Evolutionary conservation across 2,888 invertebrate genomes (phyloP).

Genomic region (Papilio gigon): DNA sequence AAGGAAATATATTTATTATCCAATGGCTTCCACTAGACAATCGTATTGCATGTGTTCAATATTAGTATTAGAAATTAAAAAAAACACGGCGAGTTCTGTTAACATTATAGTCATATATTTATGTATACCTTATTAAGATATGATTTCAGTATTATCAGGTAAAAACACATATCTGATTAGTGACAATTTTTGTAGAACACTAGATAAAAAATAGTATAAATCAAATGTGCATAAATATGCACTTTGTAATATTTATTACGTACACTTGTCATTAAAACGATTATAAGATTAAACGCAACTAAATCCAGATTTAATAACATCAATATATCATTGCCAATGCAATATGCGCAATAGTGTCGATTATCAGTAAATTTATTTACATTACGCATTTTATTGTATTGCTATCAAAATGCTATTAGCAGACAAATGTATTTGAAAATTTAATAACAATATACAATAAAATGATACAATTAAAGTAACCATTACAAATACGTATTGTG

Average conservation of each 20-base stretch:
- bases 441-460: not conserved
- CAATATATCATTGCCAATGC: conserved; percentile 19
- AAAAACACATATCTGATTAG: not conserved
- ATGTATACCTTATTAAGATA: no score
- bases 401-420: conserved; percentile 13
- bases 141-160: no score
- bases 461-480: no score
- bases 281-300: conserved; percentile 16
- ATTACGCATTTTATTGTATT: conserved; percentile 6
- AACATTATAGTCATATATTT: no score
- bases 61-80: not conserved
- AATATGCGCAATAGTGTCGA: conserved; percentile 16
- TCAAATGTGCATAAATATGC: not conserved
- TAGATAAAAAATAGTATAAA: not conserved
- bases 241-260: not conserved
- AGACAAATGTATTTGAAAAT: not conserved
- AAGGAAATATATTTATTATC: conserved; percentile 11
- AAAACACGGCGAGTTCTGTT: no score
- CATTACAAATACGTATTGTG: no score
- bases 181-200: no score
- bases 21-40: not conserved
- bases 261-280: conserved; percentile 16
- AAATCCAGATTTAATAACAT: conserved; percentile 26
- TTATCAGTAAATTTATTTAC: conserved; percentile 29
- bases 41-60: not conserved